Conservation (phyloP, 1,140 invertebrate species). For the Scylla paramamosain region DNA sequence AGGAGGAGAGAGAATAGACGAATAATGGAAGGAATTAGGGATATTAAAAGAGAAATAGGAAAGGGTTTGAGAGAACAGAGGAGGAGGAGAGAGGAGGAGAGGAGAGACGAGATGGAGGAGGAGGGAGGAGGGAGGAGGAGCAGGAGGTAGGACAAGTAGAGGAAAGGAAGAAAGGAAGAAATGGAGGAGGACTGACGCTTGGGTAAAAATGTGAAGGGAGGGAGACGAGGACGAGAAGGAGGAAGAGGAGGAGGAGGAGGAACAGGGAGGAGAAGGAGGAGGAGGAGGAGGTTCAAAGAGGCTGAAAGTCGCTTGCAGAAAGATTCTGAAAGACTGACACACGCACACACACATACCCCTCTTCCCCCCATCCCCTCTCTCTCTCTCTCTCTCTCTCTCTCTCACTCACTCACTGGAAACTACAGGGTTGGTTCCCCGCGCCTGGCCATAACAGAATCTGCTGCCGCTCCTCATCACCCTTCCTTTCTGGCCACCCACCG, state of each 20-base stretch:
- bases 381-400: background rate
- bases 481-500: conserved; percentile 32
- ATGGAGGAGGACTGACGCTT: background rate
- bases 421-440: conserved; percentile 57
- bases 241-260: background rate
- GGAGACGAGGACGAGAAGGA: too few relatives aligned
- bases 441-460: conserved; percentile 68
- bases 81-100: background rate
- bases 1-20: too few relatives aligned
- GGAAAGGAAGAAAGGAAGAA: background rate
- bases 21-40: too few relatives aligned
- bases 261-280: background rate
- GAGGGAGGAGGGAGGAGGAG: background rate
- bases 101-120: background rate
- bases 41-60: too few relatives aligned
- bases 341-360: background rate
- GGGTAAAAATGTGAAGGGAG: background rate
- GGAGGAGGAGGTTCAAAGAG: background rate
- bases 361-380: background rate
- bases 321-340: conserved; percentile 30
- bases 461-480: conserved; percentile 54
- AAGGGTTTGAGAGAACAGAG: background rate
- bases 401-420: conserved; percentile 61
- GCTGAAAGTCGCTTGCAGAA: background rate
- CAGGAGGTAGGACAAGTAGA: background rate